Evolutionary conservation across 92 coral and sea anemone genomes (phyloP).

Genomic region (Muricea muricata): DNA sequence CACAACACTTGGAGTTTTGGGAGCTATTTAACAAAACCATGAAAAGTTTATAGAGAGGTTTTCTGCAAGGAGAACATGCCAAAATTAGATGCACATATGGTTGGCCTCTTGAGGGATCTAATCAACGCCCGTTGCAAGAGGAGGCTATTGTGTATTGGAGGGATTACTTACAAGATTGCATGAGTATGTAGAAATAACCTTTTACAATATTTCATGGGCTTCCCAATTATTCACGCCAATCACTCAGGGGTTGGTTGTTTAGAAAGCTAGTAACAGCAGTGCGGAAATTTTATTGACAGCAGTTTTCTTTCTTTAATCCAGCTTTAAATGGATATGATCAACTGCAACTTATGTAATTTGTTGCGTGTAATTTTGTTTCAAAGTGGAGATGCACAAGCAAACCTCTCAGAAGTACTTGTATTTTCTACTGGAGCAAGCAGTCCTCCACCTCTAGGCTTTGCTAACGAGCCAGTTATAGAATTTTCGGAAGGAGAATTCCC

Average conservation of each 20-base stretch:
- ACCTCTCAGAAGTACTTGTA: conserved; percentile 25
- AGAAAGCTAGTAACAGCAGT: no score
- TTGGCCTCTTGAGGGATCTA: conserved; percentile 18
- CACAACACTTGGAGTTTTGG: not conserved
- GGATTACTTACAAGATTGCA: conserved; percentile 30
- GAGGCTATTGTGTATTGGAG: conserved; percentile 28
- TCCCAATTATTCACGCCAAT: not conserved
- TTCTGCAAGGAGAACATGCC: not conserved
- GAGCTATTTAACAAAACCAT: not conserved
- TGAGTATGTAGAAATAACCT: not conserved
- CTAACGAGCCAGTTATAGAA: conserved; percentile 15
- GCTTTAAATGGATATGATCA: no score
- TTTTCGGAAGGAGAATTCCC: conserved; percentile 32
- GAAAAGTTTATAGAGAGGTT: not conserved
- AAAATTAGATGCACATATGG: not conserved
- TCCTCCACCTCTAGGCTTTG: conserved; percentile 50
- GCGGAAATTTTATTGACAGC: no score
- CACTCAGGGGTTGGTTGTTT: no score
- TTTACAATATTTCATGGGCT: no score
- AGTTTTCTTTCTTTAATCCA: no score
- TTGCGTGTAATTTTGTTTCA: not conserved
- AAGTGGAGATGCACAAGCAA: conserved; percentile 3
- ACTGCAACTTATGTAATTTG: not conserved
- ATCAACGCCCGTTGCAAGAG: not conserved
- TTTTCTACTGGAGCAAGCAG: conserved; percentile 41